Conservation (phyloP, 2,888 invertebrate genomes). For the Drosophila vallismaia region DNA sequence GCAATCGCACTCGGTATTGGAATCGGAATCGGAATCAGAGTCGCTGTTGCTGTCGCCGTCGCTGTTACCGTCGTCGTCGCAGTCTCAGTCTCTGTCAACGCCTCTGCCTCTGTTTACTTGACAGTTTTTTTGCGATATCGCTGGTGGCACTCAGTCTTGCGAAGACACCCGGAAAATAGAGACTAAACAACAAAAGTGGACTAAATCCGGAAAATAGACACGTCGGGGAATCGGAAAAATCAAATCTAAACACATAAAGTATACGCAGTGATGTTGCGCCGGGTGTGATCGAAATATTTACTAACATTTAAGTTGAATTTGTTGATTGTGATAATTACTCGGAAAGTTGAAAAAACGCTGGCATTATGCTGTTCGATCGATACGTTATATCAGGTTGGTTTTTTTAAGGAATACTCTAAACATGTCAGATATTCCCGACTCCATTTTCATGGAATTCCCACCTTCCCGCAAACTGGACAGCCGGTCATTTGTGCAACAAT, state of each 20-base stretch:
- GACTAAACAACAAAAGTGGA: slow-evolving; percentile 70
- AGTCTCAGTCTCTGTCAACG: slow-evolving; percentile 22
- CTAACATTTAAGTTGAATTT: slow-evolving; percentile 3
- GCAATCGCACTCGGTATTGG: slow-evolving; percentile 60
- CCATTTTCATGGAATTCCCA: slow-evolving; percentile 1
- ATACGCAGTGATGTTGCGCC: slow-evolving; percentile 69
- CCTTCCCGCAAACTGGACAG: slow-evolving; percentile 8
- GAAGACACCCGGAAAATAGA: slow-evolving; percentile 84
- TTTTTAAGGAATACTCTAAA: slow-evolving; percentile 31
- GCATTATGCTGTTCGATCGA: slow-evolving; percentile 82
- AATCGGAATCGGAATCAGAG: slow-evolving; percentile 35
- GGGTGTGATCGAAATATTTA: slow-evolving; percentile 44
- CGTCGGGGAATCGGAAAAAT: neutral
- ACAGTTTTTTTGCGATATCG: slow-evolving; percentile 59
- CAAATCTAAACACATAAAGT: slow-evolving; percentile 29
- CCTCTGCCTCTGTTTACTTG: slow-evolving; percentile 17
- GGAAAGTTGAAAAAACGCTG: slow-evolving; percentile 21
- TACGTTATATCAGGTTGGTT: slow-evolving; percentile 83
- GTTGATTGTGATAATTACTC: slow-evolving; percentile 59
- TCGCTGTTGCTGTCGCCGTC: slow-evolving; percentile 8
- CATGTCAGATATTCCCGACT: slow-evolving; percentile 1
- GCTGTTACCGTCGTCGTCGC: slow-evolving; percentile 16
- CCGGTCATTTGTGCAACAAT: neutral
- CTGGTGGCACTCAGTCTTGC: slow-evolving; percentile 79
- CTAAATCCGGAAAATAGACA: neutral